Conservation (phyloP, 2,797 vertebrate genomes). For the Eulemur mongoz region DNA sequence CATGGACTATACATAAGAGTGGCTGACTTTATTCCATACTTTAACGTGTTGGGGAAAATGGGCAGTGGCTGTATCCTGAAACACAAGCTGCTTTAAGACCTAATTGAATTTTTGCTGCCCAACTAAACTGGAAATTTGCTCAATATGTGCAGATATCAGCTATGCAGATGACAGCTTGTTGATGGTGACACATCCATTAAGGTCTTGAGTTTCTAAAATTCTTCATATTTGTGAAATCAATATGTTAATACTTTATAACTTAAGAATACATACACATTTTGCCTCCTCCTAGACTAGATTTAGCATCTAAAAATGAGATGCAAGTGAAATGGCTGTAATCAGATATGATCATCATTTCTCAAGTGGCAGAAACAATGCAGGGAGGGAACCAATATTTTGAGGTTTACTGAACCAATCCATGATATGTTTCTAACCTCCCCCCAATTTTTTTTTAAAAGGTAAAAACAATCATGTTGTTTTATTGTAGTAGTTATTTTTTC, state of each 20-base stretch:
- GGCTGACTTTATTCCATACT: conserved; percentile 8
- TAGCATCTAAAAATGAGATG: conserved; percentile 32
- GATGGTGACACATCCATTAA: background rate
- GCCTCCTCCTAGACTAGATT: background rate
- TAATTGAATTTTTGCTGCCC: conserved; percentile 27
- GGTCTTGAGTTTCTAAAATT: background rate
- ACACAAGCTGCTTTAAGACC: conserved; percentile 25
- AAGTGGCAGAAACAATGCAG: background rate
- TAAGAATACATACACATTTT: background rate
- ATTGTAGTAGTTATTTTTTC: background rate
- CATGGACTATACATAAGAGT: background rate
- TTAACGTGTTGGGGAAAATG: background rate
- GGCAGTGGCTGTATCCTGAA: conserved; percentile 39
- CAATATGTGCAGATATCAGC: background rate
- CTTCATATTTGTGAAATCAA: background rate
- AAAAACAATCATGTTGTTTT: background rate
- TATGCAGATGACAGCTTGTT: background rate
- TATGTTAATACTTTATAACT: background rate
- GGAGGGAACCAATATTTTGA: background rate
- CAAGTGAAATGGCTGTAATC: conserved; percentile 3
- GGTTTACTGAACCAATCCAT: background rate
- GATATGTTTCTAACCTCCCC: background rate
- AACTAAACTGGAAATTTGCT: conserved; percentile 38
- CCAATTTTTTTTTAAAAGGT: background rate
- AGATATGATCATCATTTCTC: background rate